Base-by-base conservation (phyloP, 1,140 invertebrate species). In the Cyclargus thomasi region DNA sequence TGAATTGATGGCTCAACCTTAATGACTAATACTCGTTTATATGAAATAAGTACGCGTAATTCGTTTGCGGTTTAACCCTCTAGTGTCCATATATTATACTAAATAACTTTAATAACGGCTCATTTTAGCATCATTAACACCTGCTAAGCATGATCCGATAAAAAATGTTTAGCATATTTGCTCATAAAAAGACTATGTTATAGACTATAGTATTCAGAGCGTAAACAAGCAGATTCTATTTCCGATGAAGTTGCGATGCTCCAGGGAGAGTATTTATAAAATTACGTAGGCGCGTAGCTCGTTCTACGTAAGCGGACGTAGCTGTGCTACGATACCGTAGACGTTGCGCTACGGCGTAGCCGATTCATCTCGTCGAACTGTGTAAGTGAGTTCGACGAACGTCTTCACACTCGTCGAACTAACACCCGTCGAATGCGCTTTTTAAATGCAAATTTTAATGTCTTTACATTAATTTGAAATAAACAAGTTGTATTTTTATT, bases 1-100 rank as follows among this genome's bases (percentile, higher is more conserved):
- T 69, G 64, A 71, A 70, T 70, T 74, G 67, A 76, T 69, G 65
- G 65, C 18, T 17, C 57, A 53, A 67, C 65, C 57, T 67, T 67
- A 67, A 67, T 67, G 57, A 67, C 65, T 59, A 67, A 67, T 67
- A 67, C 53, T 8, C 39, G 39, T 47, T 47, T 47, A 47, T 47
- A 14, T 47, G 39, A 47, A 47, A 47, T 47, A 16, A 47, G 5
- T 11, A 47, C 39, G 14, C 11, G 39, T 47, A 11, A 47, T 47
- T 14, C 29, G 29, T 8, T 29, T 8, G 14, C 39, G 2, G 8
- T 47, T 47, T 47, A 14, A 47, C 11, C 39, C 39, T 2, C 14
- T 29, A 29, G 2, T 29, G 6, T 29, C 23, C 0, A 29, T 29
- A 29, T 29, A 2, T 3, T 29, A 29, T 29, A 6, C 2, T 29